Evolutionary conservation across 2,113 vertebrate genomes (phyloP).

Genomic region (Hydrolagus affinis): DNA sequence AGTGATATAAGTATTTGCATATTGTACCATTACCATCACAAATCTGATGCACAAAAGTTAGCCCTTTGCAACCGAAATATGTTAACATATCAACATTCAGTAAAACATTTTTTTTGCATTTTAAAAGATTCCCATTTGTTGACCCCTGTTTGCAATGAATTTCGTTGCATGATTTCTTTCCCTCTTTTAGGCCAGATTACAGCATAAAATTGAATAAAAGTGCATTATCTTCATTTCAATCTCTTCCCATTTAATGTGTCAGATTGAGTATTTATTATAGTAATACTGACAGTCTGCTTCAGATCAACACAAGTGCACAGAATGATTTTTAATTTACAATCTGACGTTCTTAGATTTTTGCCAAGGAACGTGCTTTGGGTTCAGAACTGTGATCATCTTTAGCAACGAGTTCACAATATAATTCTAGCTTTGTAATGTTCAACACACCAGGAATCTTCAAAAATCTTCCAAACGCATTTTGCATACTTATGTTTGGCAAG

Average conservation of each 20-base stretch:
- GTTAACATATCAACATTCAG: not conserved
- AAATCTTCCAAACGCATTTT: not conserved
- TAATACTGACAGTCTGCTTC: not conserved
- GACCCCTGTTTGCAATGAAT: not conserved
- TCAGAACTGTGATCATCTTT: not conserved
- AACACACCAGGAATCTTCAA: no score
- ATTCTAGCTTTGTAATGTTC: not conserved
- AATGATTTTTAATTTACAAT: not conserved
- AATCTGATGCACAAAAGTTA: not conserved
- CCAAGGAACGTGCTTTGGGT: not conserved
- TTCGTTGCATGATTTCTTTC: not conserved
- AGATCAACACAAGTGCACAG: not conserved
- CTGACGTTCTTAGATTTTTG: not conserved
- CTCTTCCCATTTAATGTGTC: not conserved
- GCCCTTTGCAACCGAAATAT: not conserved
- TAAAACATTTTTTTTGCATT: not conserved
- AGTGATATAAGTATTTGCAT: constrained; percentile 18
- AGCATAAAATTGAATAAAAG: no score
- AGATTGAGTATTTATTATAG: not conserved
- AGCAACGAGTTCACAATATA: not conserved
- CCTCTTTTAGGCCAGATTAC: not conserved
- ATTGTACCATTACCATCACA: not conserved
- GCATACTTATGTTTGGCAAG: not conserved
- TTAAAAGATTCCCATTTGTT: not conserved
- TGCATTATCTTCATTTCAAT: not conserved